Evolutionary conservation across 2,797 vertebrate genomes (phyloP).

Genomic region (Austrolebias charrua): DNA sequence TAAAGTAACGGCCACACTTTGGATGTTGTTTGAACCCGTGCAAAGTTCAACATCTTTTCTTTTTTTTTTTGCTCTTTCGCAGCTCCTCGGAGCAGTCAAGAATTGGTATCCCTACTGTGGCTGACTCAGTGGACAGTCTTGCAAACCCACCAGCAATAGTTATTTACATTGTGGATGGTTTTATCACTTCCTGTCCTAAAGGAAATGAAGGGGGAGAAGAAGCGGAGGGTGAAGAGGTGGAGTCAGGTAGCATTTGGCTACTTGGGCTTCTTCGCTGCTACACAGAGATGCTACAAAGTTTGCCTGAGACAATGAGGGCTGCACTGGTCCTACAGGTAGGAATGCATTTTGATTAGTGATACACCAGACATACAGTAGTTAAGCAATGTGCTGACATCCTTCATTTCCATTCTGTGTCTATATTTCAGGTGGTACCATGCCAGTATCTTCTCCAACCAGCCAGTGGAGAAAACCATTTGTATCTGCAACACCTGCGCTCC

Average conservation of each 20-base stretch:
- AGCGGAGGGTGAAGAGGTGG: slow-evolving; percentile 86
- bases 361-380: no score
- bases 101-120: slow-evolving; percentile 91
- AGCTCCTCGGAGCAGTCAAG: slow-evolving; percentile 82
- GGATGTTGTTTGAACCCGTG: not conserved
- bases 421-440: slow-evolving; percentile 89
- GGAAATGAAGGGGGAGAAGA: slow-evolving; percentile 81
- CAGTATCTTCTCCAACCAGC: slow-evolving; percentile 95
- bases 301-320: slow-evolving; percentile 90
- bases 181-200: slow-evolving; percentile 83
- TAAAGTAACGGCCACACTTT: not conserved
- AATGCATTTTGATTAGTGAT: not conserved
- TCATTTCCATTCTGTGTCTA: not conserved
- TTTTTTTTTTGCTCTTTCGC: slow-evolving; percentile 1
- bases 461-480: slow-evolving; percentile 91
- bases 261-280: slow-evolving; percentile 95
- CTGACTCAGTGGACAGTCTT: slow-evolving; percentile 87
- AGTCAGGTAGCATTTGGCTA: slow-evolving; percentile 89
- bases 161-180: slow-evolving; percentile 95
- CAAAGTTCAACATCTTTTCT: not conserved
- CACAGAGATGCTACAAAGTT: slow-evolving; percentile 90
- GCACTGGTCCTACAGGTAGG: slow-evolving; percentile 93
- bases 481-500: slow-evolving; percentile 95
- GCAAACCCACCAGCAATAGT: slow-evolving; percentile 90
- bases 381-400: not conserved